phyloP scores from a whole-genome alignment of 2,888 invertebrate genomes.

The Bellardia pandia region DNA sequence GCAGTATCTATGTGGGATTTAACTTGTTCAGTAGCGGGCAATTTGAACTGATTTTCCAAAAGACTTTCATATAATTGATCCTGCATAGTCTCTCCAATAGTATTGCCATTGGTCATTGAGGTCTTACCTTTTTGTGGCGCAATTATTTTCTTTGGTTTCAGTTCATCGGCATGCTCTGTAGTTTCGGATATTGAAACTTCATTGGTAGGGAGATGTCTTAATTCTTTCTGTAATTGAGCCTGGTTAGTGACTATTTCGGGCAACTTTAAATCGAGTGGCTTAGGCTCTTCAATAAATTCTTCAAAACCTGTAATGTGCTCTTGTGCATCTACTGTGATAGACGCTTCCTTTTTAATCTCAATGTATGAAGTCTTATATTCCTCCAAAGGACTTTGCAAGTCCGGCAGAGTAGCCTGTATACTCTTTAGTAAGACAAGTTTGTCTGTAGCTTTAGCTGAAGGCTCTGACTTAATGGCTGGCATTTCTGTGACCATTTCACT shows the following conservation, averaged over 20 bases:
- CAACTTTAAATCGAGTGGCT: conserved; percentile 21
- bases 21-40: conserved; percentile 83
- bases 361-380: conserved; percentile 83
- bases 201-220: conserved; percentile 18
- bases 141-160: conserved; percentile 81
- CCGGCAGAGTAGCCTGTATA: conserved; percentile 87
- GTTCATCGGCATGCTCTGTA: conserved; percentile 63
- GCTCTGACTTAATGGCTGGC: conserved; percentile 52
- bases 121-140: conserved; percentile 86
- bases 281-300: conserved; percentile 80
- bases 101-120: conserved; percentile 86
- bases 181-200: conserved; percentile 56
- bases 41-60: conserved; percentile 61
- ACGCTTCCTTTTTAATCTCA: conserved; percentile 85
- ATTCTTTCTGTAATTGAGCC: conserved; percentile 46
- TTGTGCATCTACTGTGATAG: conserved; percentile 86
- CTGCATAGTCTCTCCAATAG: conserved; percentile 86
- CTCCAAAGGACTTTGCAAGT: conserved; percentile 88
- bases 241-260: neutral
- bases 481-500: conserved; percentile 73
- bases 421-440: conserved; percentile 85
- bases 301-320: conserved; percentile 86
- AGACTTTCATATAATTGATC: conserved; percentile 86
- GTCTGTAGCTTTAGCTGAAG: conserved; percentile 80
- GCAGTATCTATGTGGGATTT: conserved; percentile 85